Conservation (phyloP, 1,140 invertebrate species). For the Drosophila tropicalis region DNA sequence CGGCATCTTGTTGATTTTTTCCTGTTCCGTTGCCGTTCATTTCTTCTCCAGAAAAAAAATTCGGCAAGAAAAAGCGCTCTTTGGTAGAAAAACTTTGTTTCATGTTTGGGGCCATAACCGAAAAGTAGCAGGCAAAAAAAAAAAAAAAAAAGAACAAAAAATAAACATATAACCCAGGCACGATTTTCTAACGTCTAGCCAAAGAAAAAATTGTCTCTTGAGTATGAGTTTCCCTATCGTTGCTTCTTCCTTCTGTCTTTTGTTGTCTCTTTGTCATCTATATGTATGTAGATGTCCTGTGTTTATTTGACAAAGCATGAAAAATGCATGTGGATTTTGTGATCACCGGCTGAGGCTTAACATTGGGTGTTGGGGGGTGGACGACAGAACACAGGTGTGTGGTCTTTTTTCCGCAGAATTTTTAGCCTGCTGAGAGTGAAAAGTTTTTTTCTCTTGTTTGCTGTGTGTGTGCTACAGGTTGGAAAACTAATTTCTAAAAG, state of each 20-base stretch:
- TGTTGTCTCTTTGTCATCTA: conserved; percentile 11
- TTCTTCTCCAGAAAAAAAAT: conserved; percentile 43
- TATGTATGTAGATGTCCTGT: conserved; percentile 66
- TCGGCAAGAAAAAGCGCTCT: conserved; percentile 53
- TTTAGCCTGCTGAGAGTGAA: neutral
- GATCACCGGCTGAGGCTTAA: conserved; percentile 67
- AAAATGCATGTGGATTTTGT: conserved; percentile 79
- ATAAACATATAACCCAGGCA: conserved; percentile 58
- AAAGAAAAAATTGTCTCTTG: conserved; percentile 65
- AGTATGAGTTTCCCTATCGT: conserved; percentile 28
- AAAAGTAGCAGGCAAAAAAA: neutral
- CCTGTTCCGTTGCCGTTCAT: conserved; percentile 24
- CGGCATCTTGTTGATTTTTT: conserved; percentile 47
- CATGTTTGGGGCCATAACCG: neutral
- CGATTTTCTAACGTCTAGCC: conserved; percentile 74
- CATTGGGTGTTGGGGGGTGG: conserved; percentile 8
- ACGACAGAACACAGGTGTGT: too few species aligned
- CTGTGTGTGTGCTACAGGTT: conserved; percentile 7
- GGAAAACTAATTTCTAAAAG: conserved; percentile 10
- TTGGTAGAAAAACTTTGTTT: conserved; percentile 46
- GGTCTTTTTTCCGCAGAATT: too few species aligned
- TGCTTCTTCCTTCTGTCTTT: neutral
- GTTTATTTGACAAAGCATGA: conserved; percentile 81
- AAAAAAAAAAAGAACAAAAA: neutral
- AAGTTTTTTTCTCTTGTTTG: neutral